Percentiles rank a stretch among this genome's conserved stretches.
Conservation (phyloP, 2,797 vertebrate species). For the Dryobates pubescens region DNA sequence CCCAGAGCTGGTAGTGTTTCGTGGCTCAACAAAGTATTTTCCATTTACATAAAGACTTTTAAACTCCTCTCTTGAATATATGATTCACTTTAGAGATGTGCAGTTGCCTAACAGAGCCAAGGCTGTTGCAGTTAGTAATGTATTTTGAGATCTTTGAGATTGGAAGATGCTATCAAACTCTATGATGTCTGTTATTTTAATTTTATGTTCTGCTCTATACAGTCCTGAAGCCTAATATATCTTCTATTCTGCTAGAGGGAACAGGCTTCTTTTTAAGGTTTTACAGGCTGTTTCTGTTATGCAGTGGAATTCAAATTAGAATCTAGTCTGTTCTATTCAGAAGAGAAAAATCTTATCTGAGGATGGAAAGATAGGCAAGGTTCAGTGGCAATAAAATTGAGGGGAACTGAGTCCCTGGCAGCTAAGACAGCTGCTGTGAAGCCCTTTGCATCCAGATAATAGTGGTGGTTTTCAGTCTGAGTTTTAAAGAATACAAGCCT, state of each 20-base stretch:
- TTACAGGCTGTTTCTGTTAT: conserved; percentile 58
- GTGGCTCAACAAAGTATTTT: conserved; percentile 21
- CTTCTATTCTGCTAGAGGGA: conserved; percentile 60
- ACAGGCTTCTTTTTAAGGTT: conserved; percentile 41
- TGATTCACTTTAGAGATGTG: conserved; percentile 32
- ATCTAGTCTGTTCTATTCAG: conserved; percentile 24
- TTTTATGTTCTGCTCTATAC: conserved; percentile 61
- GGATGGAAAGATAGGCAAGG: neutral
- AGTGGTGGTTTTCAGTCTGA: neutral
- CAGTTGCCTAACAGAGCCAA: conserved; percentile 16
- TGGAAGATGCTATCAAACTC: conserved; percentile 61
- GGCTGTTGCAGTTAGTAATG: conserved; percentile 32
- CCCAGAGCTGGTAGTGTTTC: neutral
- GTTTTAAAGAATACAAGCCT: neutral
- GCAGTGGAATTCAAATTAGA: conserved; percentile 64
- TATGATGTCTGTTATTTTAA: conserved; percentile 65
- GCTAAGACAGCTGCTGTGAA: neutral
- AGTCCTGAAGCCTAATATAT: conserved; percentile 52
- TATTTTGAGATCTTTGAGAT: conserved; percentile 48
- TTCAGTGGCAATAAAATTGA: neutral
- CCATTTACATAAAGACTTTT: conserved; percentile 45
- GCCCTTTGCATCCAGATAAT: neutral
- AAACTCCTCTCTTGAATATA: conserved; percentile 3
- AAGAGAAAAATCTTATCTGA: neutral
- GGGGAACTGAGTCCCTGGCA: neutral